phyloP scores from a whole-genome alignment of 2,888 invertebrate species.

The Mycalesis mineus region DNA sequence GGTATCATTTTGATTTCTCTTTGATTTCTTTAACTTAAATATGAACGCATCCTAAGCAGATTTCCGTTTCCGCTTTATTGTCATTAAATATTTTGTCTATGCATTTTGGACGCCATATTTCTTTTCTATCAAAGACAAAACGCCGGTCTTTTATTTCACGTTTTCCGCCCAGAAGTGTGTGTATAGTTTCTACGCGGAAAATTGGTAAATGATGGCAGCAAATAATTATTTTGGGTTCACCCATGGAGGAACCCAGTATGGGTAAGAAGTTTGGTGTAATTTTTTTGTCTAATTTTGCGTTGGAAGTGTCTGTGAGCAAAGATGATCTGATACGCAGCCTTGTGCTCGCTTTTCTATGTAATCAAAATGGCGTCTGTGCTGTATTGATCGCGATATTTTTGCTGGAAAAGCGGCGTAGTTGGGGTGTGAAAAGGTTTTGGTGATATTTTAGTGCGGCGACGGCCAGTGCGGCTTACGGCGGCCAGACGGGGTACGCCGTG shows the following conservation, averaged over 20 bases:
- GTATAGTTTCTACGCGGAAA: conserved; percentile 67
- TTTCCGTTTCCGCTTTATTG: conserved; percentile 16
- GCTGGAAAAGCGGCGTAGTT: conserved; percentile 30
- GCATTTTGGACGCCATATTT: conserved; percentile 42
- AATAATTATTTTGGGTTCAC: conserved; percentile 98
- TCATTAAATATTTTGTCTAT: conserved; percentile 32
- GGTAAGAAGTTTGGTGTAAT: conserved; percentile 76
- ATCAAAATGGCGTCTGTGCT: conserved; percentile 71
- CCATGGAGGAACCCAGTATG: conserved; percentile 95
- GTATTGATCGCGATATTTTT: conserved; percentile 56
- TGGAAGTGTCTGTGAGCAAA: conserved; percentile 18
- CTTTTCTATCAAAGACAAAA: conserved; percentile 55
- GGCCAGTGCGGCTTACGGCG: conserved; percentile 89
- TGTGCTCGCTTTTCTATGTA: conserved; percentile 55
- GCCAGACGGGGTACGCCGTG: conserved; percentile 91
- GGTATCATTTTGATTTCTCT: too few relatives aligned
- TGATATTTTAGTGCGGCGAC: conserved; percentile 80
- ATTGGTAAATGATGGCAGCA: conserved; percentile 85
- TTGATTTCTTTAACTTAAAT: neutral
- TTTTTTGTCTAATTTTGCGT: conserved; percentile 28
- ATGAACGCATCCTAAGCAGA: conserved; percentile 21
- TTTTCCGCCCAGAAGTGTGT: conserved; percentile 65
- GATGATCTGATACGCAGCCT: conserved; percentile 43
- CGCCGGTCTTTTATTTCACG: conserved; percentile 60
- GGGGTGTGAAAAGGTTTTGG: conserved; percentile 28